Conservation (phyloP, 2,888 invertebrate species). For the Agriopis marginaria region DNA sequence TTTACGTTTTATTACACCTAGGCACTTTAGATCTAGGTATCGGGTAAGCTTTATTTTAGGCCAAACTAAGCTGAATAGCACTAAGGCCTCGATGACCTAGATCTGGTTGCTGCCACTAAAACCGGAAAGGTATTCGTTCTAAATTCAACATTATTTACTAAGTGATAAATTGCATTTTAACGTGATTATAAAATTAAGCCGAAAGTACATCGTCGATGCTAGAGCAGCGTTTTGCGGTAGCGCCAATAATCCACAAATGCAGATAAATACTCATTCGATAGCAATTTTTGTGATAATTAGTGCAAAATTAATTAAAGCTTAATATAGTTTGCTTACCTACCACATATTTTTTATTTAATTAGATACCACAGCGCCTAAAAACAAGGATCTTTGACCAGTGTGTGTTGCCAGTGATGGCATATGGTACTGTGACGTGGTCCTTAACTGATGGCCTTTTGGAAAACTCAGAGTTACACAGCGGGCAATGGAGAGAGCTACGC, state of each 20-base stretch:
- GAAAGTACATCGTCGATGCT: too few species aligned
- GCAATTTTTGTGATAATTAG: not conserved
- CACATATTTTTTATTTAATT: too few species aligned
- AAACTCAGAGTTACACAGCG: too few species aligned
- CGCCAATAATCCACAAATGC: not conserved
- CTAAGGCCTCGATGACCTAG: slow-evolving; percentile 15
- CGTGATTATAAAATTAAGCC: not conserved
- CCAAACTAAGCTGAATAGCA: slow-evolving; percentile 5
- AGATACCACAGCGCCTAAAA: too few species aligned
- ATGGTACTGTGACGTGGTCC: too few species aligned
- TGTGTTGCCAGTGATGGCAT: too few species aligned
- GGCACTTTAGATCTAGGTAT: slow-evolving; percentile 1
- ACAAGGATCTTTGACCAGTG: too few species aligned
- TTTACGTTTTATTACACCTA: slow-evolving; percentile 8
- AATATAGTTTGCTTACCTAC: too few species aligned
- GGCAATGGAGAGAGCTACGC: too few species aligned
- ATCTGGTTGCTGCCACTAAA: not conserved
- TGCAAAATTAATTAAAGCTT: too few species aligned
- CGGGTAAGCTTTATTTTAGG: slow-evolving; percentile 4
- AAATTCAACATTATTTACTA: not conserved
- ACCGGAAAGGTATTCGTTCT: not conserved
- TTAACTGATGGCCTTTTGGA: too few species aligned
- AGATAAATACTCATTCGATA: not conserved
- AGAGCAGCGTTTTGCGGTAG: not conserved
- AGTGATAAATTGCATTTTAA: not conserved